These are phyloP conservation scores for Urophycis tenuis DNA, from an alignment of 2,797 vertebrate species.

Conservation along the genomic window DNA sequence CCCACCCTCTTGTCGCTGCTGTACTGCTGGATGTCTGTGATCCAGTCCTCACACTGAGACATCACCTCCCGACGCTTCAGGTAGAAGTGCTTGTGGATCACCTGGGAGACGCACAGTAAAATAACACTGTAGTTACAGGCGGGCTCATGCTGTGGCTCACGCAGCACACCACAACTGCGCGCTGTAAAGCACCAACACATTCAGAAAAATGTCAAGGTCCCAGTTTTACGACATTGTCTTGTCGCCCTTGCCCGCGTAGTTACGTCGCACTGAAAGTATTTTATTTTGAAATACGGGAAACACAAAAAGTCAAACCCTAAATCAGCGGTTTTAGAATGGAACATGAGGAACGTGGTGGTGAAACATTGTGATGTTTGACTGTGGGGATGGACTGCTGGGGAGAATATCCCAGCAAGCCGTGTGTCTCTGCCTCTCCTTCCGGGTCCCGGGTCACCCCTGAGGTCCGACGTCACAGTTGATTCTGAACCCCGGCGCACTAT, in stretches of 20 bases:
- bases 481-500: not conserved
- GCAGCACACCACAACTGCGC: no score
- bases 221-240: no score
- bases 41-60: constrained; percentile 98
- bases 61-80: constrained; percentile 95
- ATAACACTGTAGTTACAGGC: not conserved
- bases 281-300: not conserved
- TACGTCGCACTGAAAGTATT: not conserved
- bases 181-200: not conserved
- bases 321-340: not conserved
- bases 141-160: no score
- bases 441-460: not conserved
- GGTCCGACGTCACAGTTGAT: not conserved
- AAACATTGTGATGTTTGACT: no score
- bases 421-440: not conserved
- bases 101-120: constrained; percentile 63
- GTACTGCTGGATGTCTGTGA: constrained; percentile 98
- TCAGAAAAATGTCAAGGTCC: no score
- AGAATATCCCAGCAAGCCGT: not conserved
- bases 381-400: not conserved
- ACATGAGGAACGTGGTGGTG: not conserved
- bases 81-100: constrained; percentile 99
- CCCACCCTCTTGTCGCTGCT: constrained; percentile 98
- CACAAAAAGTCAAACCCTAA: no score
- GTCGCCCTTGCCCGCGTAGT: not conserved